Evolutionary conservation across 2,113 vertebrate species (phyloP).

Genomic region (Sprattus sprattus): DNA sequence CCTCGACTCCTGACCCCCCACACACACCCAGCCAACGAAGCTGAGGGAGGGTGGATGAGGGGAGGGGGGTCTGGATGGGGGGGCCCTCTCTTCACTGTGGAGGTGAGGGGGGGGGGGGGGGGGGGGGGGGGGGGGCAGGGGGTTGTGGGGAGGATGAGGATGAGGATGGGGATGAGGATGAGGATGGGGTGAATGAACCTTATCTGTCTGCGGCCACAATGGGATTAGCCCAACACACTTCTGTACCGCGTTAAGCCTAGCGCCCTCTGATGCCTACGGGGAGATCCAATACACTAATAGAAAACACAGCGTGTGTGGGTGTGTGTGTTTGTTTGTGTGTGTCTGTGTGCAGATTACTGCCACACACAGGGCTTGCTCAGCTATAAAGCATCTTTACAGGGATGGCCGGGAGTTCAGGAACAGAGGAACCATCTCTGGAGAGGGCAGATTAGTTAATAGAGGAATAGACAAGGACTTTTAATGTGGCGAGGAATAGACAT

Average conservation of each 20-base stretch:
- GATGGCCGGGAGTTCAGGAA: background rate
- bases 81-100: background rate
- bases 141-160: slow-evolving; percentile 25
- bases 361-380: background rate
- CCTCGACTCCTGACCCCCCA: background rate
- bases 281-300: background rate
- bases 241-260: background rate
- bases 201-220: slow-evolving; percentile 24
- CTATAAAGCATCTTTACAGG: background rate
- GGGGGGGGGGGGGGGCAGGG: background rate
- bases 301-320: background rate
- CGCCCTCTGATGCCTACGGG: background rate
- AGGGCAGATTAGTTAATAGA: background rate
- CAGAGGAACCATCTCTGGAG: background rate
- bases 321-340: background rate
- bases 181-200: slow-evolving; percentile 49
- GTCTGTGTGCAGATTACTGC: background rate
- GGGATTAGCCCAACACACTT: background rate
- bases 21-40: background rate
- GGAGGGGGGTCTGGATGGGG: slow-evolving; percentile 2
- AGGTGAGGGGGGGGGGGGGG: background rate
- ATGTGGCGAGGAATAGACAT: background rate
- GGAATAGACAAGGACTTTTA: background rate
- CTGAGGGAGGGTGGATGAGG: background rate
- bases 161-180: slow-evolving; percentile 10